Base-by-base conservation (phyloP, 2,888 invertebrate genomes). In the Apeira syringaria region DNA sequence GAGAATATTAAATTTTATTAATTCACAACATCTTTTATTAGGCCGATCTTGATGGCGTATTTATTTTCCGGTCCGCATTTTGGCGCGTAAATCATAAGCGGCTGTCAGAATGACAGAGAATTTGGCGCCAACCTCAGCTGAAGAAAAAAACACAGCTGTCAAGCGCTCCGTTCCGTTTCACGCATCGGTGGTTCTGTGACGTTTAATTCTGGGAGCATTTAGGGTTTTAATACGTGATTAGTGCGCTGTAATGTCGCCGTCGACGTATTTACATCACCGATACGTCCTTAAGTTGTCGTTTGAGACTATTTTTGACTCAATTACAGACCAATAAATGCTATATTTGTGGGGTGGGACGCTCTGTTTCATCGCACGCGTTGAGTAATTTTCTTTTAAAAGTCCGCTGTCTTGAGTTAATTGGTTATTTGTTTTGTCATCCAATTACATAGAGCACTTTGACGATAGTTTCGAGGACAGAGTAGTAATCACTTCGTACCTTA, bases 61-160 rank as follows among this genome's bases (percentile, higher is more conserved):
- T 78, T 75, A 78, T 79, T 75, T 74, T 49, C 61, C 32, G 22
- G 28, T 22, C 42, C 29, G 35, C 30, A 37, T 64, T 69, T 65
- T 68, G 62, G 53, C 64, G 73, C 69, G 74, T 81, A 77, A 76
- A 80, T 82, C 80, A 80, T 72, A 65, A 43, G 33, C 36, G 47
- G 58, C 74, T 73, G 81, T 80, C 77, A 70, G 37, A 60, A 59
- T 61, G 61, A 80, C 81, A 80, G 78, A 58, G 58, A 74, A 76
- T 80, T 80, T 77, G 80, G 81, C 80, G 80, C 76, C 79, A 76
- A 78, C 62, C 52, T 24, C 13, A 33, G 32, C 12, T 61, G 39
- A 12, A 20, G 25, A 11, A 38, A 25, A 33, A 32, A 38, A 38
- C 33, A 38, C 24, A 33, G 24, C 60, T 68, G 65, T 69, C 66